phyloP scores from a whole-genome alignment of 2,797 vertebrate genomes.

The Euthynnus affinis region DNA sequence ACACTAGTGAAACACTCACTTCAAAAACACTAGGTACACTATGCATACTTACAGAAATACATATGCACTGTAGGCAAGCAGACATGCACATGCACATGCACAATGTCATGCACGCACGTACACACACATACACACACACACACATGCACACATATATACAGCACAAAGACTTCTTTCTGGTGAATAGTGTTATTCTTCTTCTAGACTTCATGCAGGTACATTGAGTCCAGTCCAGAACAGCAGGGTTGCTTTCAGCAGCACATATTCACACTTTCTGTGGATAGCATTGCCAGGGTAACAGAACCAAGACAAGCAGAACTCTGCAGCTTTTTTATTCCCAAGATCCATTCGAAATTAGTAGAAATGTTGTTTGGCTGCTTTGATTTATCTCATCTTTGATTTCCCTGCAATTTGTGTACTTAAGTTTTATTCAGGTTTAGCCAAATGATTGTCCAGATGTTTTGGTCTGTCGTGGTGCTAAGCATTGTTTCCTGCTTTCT shows the following conservation, averaged over 20 bases:
- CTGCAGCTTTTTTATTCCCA: conserved; percentile 22
- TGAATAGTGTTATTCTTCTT: conserved; percentile 43
- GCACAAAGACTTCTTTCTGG: conserved; percentile 66
- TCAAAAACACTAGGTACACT: neutral
- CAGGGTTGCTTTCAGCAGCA: conserved; percentile 57
- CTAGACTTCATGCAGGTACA: conserved; percentile 64
- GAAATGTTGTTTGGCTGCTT: conserved; percentile 29
- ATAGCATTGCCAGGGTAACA: conserved; percentile 55
- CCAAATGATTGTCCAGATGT: conserved; percentile 28
- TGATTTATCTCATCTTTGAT: conserved; percentile 53
- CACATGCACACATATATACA: conserved; percentile 30
- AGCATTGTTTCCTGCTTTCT: conserved; percentile 2
- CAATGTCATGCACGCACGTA: neutral
- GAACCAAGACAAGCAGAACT: conserved; percentile 16
- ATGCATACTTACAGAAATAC: neutral
- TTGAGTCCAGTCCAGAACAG: conserved; percentile 59
- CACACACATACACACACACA: conserved; percentile 17
- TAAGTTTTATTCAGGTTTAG: conserved; percentile 36
- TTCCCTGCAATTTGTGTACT: conserved; percentile 26
- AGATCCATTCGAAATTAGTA: conserved; percentile 24
- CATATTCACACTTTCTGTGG: conserved; percentile 57
- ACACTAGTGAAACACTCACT: conserved; percentile 1
- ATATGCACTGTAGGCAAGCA: neutral
- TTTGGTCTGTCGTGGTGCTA: conserved; percentile 11
- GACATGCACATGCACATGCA: no score